Evolutionary conservation across 2,797 vertebrate genomes (phyloP).

Genomic region (Coendou prehensilis): DNA sequence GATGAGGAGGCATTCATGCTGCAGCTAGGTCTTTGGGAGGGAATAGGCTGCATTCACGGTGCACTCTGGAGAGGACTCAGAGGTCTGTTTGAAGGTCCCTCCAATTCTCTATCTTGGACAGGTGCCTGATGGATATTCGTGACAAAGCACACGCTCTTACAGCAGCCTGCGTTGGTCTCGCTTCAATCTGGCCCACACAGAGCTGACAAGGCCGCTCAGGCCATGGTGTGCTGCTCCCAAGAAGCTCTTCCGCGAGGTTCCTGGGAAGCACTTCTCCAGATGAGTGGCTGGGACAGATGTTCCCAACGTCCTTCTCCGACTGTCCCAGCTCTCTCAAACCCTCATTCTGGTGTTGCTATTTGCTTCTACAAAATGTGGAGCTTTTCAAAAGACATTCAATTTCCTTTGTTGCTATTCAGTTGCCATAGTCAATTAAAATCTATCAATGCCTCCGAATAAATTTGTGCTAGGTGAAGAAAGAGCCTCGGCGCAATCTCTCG

Average conservation of each 20-base stretch:
- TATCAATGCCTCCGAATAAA: constrained; percentile 85
- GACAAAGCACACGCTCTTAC: neutral
- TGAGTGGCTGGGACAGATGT: neutral
- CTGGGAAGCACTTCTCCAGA: neutral
- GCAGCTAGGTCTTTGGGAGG: neutral
- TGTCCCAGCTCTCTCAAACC: neutral
- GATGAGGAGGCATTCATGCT: neutral
- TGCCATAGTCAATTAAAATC: constrained; percentile 85
- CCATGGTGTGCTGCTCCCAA: neutral
- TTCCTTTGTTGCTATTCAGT: constrained; percentile 84
- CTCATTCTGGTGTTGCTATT: constrained; percentile 74
- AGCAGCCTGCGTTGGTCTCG: neutral
- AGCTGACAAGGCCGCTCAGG: neutral
- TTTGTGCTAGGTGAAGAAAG: constrained; percentile 83
- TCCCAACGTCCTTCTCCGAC: neutral
- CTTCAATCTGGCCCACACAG: neutral
- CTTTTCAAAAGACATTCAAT: constrained; percentile 82
- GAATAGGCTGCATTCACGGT: neutral
- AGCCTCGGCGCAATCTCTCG: constrained; percentile 77
- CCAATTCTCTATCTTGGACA: neutral
- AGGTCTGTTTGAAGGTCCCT: neutral
- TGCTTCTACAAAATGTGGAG: constrained; percentile 76
- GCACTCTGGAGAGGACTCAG: neutral
- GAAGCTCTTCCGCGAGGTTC: neutral
- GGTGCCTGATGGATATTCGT: neutral